These are phyloP conservation scores for Hirtodrosophila alboralis DNA, from an alignment of 2,888 invertebrate genomes.

Conservation along the genomic window DNA sequence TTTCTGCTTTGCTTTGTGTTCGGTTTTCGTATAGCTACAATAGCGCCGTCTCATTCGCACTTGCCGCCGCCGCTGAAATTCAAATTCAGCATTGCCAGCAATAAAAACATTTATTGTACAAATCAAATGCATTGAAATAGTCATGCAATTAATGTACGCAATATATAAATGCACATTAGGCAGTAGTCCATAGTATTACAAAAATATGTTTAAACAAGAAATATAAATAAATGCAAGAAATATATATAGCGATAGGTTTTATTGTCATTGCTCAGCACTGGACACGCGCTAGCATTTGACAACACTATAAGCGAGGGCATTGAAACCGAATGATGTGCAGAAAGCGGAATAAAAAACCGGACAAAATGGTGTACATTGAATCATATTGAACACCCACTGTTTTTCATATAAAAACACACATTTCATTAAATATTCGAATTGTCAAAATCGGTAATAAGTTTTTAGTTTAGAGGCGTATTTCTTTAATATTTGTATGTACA, in stretches of 20 bases:
- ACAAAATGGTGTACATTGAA: conserved; percentile 76
- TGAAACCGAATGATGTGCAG: conserved; percentile 64
- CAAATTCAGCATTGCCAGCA: conserved; percentile 52
- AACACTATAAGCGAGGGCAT: conserved; percentile 68
- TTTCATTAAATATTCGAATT: conserved; percentile 19
- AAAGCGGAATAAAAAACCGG: conserved; percentile 70
- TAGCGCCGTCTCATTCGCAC: conserved; percentile 63
- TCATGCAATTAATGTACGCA: background rate
- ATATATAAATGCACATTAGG: background rate
- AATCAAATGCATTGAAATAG: conserved; percentile 12
- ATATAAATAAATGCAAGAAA: conserved; percentile 6
- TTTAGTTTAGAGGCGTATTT: conserved; percentile 7
- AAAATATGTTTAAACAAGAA: background rate
- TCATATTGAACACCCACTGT: conserved; percentile 27
- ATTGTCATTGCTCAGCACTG: conserved; percentile 37
- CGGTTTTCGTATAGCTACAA: conserved; percentile 66
- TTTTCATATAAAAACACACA: conserved; percentile 7
- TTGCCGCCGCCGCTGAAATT: conserved; percentile 21
- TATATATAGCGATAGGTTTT: conserved; percentile 4
- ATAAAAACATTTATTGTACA: conserved; percentile 9
- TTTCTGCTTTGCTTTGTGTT: conserved; percentile 73
- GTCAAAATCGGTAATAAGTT: background rate
- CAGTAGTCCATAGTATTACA: background rate
- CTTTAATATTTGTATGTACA: conserved; percentile 30
- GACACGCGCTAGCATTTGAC: conserved; percentile 19